Evolutionary conservation across 2,888 invertebrate species (phyloP).

Genomic region (Protodeltote pygarga): DNA sequence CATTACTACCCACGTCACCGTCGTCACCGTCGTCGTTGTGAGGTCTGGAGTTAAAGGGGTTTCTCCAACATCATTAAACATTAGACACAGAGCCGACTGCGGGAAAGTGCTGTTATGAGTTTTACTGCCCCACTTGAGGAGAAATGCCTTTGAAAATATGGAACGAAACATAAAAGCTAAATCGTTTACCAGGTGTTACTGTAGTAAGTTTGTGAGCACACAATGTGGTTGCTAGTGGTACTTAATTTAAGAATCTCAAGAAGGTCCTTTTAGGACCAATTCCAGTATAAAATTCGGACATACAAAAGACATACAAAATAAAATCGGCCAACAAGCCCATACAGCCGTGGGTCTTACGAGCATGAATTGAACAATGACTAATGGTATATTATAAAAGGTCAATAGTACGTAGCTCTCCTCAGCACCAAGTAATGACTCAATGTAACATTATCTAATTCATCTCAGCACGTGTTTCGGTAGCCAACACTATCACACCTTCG

Average conservation of each 20-base stretch:
- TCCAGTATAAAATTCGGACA: too few relatives aligned
- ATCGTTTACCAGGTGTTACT: too few relatives aligned
- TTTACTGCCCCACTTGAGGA: slow-evolving; percentile 11
- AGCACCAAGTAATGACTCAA: slow-evolving; percentile 2
- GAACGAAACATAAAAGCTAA: slow-evolving; percentile 5
- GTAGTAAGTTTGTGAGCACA: too few relatives aligned
- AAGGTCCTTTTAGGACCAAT: too few relatives aligned
- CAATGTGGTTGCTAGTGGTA: too few relatives aligned
- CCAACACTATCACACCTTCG: slow-evolving; percentile 13
- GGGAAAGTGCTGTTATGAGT: slow-evolving; percentile 27
- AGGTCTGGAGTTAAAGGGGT: slow-evolving; percentile 5
- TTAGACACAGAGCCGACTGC: slow-evolving; percentile 16
- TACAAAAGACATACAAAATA: too few relatives aligned
- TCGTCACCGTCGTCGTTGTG: too few relatives aligned
- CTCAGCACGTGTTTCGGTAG: slow-evolving; percentile 4
- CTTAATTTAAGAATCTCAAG: too few relatives aligned
- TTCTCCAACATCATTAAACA: slow-evolving; percentile 11
- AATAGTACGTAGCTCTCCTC: background rate
- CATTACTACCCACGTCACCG: too few relatives aligned
- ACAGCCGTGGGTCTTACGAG: too few relatives aligned
- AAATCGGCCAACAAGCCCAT: too few relatives aligned
- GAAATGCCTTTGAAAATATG: slow-evolving; percentile 23
- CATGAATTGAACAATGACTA: too few relatives aligned
- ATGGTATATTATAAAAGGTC: slow-evolving; percentile 17
- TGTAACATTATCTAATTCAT: slow-evolving; percentile 22